Evolutionary conservation across 2,113 vertebrate species (phyloP), one percentile per base, ranked within the genome.

Genomic region (Vombatus ursinus): DNA sequence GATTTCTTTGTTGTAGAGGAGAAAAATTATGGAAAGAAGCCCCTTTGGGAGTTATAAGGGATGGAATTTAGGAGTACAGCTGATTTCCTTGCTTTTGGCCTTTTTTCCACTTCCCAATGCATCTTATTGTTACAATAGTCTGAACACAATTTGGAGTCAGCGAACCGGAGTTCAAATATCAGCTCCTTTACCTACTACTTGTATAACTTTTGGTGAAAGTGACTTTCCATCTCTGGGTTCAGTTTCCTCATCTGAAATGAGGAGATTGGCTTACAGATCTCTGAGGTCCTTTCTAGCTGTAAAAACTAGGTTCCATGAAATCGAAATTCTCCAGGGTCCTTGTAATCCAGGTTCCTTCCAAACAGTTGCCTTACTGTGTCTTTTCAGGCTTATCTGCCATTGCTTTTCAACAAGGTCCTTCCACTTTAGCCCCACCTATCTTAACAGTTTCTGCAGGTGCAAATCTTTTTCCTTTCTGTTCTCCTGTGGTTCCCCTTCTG

Each of bases 81-180:
- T 19, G 14, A n/a, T 77, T 77, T 77, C 61, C 37, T 7, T 93
- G 89, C 31, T 16, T 47, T 89, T 93, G 61, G 50, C 23, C 25
- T 5, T 37, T 57, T 77, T 50, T 2, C 68, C 31, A 3, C 52
- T 12, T 22, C 8, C 44, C 90, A 48, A 52, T 44, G 37, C 48
- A 52, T 54, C 89, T 47, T 0, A n/a, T 23, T 92, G 0, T 50
- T 50, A 89, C 10, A 52, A 51, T 24, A 31, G 68, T 49, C 92
- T 50, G 84, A 93, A 19, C 31, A 12, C 50, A 37, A 91, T 90
- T 94, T 92, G n/a, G 91, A 95, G 91, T 51, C 49, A 92, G 25
- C 44, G 91, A 61, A 8, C 53, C 84, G 89, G 77, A 1, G 44
- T 91, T 53, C 52, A n/a, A 61, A 8, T 90, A 23, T 48, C 50